Evolutionary conservation across 1,140 invertebrate species (phyloP).

Genomic region (Geopemphigus sp.): DNA sequence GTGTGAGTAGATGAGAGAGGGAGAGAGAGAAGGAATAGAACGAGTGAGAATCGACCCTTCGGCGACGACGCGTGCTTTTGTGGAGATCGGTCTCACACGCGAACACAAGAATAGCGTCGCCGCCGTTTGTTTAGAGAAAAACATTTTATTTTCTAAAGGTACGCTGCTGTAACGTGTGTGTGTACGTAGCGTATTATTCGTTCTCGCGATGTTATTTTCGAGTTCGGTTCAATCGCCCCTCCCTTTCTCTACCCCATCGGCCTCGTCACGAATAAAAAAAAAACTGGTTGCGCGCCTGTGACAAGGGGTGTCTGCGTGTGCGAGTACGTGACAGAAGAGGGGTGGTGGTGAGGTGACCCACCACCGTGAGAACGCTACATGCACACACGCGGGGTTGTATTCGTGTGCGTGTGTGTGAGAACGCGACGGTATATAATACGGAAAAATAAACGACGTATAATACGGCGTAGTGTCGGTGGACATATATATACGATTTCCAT

Average conservation of each 20-base stretch:
- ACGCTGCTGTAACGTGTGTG: neutral
- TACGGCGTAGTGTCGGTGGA: neutral
- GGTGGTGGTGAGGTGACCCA: neutral
- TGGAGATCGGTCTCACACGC: slow-evolving; percentile 15
- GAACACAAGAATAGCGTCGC: slow-evolving; percentile 7
- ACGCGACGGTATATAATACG: neutral
- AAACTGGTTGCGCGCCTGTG: slow-evolving; percentile 28
- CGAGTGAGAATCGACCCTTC: slow-evolving; percentile 1
- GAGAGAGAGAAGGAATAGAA: neutral
- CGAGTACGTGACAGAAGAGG: neutral
- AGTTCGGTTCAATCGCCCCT: slow-evolving; percentile 5
- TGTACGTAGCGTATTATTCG: neutral
- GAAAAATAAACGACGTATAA: too few relatives aligned
- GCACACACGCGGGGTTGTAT: slow-evolving; percentile 1
- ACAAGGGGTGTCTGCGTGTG: neutral
- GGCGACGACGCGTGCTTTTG: slow-evolving; percentile 12
- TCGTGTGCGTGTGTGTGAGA: neutral
- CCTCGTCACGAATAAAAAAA: neutral
- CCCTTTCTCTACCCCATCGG: neutral
- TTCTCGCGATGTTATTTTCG: slow-evolving; percentile 18
- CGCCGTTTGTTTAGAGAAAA: slow-evolving; percentile 26
- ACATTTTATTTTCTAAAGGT: slow-evolving; percentile 32
- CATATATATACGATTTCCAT: too few relatives aligned
- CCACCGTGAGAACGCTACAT: slow-evolving; percentile 28
- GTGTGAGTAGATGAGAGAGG: neutral